Evolutionary conservation across 30 jellyfish, hydroid and myxozoan genomes (phyloP).

Genomic region (Hydractinia symbiolongicarpus): DNA sequence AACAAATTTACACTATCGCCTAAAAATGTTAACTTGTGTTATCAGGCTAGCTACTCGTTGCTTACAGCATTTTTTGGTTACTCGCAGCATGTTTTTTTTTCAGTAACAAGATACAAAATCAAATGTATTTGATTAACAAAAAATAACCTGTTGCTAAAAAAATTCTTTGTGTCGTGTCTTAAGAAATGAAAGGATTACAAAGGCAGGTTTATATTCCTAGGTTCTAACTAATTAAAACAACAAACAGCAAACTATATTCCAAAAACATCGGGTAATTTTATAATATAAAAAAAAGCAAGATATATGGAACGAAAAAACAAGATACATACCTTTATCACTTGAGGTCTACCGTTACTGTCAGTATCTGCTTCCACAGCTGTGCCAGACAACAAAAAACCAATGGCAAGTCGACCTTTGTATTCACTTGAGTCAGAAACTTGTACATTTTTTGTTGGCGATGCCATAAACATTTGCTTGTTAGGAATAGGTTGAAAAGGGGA

Average conservation of each 20-base stretch:
- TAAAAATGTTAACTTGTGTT: no score
- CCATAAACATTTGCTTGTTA: background rate
- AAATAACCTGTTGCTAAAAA: no score
- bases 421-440: background rate
- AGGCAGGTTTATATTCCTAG: no score
- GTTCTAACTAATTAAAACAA: no score
- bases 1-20: no score
- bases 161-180: no score
- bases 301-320: background rate
- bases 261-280: background rate
- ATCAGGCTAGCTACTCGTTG: no score
- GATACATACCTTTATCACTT: conserved; percentile 2
- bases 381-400: conserved; percentile 29
- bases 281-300: background rate
- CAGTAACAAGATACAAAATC: no score
- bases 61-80: no score
- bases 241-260: background rate
- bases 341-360: background rate
- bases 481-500: conserved; percentile 83
- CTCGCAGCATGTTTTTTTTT: no score
- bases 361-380: background rate
- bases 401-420: conserved; percentile 9
- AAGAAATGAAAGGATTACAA: no score
- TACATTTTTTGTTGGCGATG: conserved; percentile 22
- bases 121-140: no score